Percentiles rank a stretch among this genome's conserved stretches.
phyloP scores from a whole-genome alignment of 1,140 invertebrate genomes.

The Bradysia coprophila region DNA sequence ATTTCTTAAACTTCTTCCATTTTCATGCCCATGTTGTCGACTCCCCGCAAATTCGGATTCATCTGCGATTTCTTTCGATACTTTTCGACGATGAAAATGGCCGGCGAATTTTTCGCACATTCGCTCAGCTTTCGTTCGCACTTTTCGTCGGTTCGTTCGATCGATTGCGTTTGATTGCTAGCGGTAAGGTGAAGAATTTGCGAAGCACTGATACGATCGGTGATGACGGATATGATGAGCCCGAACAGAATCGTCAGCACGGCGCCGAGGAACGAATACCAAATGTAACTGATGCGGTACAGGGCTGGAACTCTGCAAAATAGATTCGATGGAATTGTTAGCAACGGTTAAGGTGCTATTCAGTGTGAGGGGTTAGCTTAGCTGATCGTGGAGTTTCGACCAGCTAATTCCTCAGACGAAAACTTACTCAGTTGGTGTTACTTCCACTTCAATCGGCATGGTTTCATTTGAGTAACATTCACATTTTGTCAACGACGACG shows the following conservation, averaged over 20 bases:
- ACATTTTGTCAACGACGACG: conserved; percentile 24
- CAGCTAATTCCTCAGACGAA: too few species aligned
- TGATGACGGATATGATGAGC: conserved; percentile 36
- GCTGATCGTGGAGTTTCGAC: too few species aligned
- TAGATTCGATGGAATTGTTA: not conserved
- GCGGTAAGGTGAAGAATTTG: not conserved
- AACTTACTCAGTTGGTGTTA: too few species aligned
- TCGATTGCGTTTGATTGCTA: too few species aligned
- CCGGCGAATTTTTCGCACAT: too few species aligned
- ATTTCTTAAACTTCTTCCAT: not conserved
- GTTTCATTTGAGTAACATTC: conserved; percentile 5
- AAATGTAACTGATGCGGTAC: conserved; percentile 42
- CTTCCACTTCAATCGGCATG: not conserved
- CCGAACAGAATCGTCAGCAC: conserved; percentile 49
- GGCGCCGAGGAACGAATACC: conserved; percentile 56
- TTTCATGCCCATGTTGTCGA: not conserved
- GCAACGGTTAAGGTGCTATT: too few species aligned
- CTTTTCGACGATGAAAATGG: not conserved
- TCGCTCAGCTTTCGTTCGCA: not conserved
- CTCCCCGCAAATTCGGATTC: not conserved
- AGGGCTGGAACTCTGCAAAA: conserved; percentile 28
- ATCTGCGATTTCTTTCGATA: not conserved
- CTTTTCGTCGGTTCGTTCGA: not conserved
- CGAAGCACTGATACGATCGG: not conserved
- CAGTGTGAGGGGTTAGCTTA: too few species aligned